Evolutionary conservation across 2,888 invertebrate species (phyloP), one percentile per base, ranked within the genome.

Genomic region (Pristionchus japonicus): DNA sequence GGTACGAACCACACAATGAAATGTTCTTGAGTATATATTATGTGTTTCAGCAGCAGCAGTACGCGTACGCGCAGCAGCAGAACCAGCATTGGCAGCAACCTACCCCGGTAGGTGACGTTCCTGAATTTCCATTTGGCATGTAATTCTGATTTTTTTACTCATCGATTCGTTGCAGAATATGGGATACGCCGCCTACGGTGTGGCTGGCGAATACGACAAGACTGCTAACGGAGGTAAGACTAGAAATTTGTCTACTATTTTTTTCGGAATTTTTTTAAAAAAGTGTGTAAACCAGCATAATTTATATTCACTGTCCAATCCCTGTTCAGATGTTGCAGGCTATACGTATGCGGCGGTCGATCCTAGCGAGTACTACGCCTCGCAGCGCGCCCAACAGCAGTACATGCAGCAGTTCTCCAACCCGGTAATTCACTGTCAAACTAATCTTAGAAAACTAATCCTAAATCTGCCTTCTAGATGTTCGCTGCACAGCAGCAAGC

Each of bases 41-140:
- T 49, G 3, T 40, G 31, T 34, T n/a, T 17, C 86, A 86, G 47
- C 70, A 86, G 20, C 47, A 49, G 23, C 43, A 86, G 31, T 43
- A 37, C 61, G 27, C 57, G 11, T 23, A 34, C 37, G 61, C 40
- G 3, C 43, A 47, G n/a, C 34, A 47, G 3, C 43, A 47, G n/a
- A 49, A 47, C 31, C 86, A 86, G 23, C 86, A 86, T n/a, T 86
- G 86, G 86, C 86, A 86, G 86, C 86, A 86, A 37, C 86, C 86
- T 27, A 86, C 64, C 13, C 86, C 43, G 70, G 86, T 86, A n/a
- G 23, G 27, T 13, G 13, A 37, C 37, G 43, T 11, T 43, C 43
- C 7, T 9, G 43, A 43, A 11, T 43, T 11, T 43, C 11, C 7
- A 43, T 20, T 20, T 20, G 6, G 17, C 1, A 52, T 52, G 52